A percentile compares a stretch with the other conserved stretches of the same genome.
phyloP scores from a whole-genome alignment of 2,113 vertebrate species.

The Centrocercus urophasianus region DNA sequence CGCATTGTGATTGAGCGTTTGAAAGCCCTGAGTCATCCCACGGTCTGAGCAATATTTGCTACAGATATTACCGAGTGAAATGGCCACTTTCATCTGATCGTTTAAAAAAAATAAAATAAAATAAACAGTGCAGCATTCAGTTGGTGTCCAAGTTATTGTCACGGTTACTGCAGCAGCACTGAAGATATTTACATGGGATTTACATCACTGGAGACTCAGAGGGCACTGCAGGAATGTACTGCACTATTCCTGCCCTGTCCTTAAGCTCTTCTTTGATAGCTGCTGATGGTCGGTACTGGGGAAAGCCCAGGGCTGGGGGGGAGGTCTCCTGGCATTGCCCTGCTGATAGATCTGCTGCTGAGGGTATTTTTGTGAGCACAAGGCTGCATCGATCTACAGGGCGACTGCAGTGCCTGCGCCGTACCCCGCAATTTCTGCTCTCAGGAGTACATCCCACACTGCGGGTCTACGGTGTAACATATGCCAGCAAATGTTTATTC shows the following conservation, averaged over 20 bases:
- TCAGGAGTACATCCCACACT: neutral
- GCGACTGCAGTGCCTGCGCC: fast-evolving
- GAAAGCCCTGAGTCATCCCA: constrained; percentile 18
- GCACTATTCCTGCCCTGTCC: neutral
- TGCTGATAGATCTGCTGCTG: neutral
- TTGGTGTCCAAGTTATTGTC: neutral
- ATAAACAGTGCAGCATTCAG: neutral
- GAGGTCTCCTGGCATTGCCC: neutral
- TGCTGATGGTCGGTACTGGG: neutral
- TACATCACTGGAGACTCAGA: neutral
- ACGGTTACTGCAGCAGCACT: neutral
- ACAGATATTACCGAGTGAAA: neutral
- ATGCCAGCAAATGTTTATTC: neutral
- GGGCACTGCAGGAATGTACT: neutral
- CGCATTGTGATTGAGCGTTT: constrained; percentile 2
- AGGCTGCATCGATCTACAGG: neutral
- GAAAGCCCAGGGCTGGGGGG: neutral
- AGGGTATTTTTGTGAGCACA: neutral
- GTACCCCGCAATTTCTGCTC: fast-evolving
- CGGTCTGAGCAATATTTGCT: constrained; percentile 17
- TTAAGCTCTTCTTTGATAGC: neutral
- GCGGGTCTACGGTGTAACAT: neutral
- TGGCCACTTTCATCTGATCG: neutral
- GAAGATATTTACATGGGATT: neutral
- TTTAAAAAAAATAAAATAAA: neutral